Conservation (phyloP, 2,113 vertebrate genomes). For the Indicator maculatus region DNA sequence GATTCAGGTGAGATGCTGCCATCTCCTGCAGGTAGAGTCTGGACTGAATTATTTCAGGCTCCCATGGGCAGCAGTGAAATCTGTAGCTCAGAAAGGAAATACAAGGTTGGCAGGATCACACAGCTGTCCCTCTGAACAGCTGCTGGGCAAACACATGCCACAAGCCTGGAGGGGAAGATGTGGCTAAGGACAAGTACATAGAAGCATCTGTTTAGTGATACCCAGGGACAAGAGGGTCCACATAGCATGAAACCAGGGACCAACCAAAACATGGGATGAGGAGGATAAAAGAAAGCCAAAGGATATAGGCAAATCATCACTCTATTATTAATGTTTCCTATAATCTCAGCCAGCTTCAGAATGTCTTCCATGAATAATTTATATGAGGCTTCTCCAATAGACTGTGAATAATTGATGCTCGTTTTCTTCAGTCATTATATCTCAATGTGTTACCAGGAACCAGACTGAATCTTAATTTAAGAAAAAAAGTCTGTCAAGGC, state of each 20-base stretch:
- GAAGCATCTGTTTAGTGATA: not conserved
- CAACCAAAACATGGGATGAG: not conserved
- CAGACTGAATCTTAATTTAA: constrained; percentile 41
- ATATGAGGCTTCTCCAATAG: constrained; percentile 12
- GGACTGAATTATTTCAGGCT: not conserved
- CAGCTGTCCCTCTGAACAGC: not conserved
- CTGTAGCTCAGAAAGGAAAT: not conserved
- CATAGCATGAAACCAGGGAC: not conserved
- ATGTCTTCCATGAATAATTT: constrained; percentile 53
- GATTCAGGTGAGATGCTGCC: not conserved
- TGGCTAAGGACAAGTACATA: not conserved
- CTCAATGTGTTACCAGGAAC: constrained; percentile 28
- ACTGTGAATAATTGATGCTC: constrained; percentile 58
- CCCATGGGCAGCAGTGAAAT: not conserved
- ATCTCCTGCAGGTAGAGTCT: not conserved
- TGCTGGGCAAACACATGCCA: not conserved
- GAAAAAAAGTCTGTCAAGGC: not conserved
- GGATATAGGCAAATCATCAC: not conserved
- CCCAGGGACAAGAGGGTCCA: fast-evolving
- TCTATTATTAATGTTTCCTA: constrained; percentile 50
- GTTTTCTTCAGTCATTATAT: constrained; percentile 49
- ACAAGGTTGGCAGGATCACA: not conserved
- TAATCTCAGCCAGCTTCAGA: constrained; percentile 37
- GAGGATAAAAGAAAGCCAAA: not conserved
- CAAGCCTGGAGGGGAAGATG: not conserved